Conservation (phyloP, 2,797 vertebrate species). For the Pachyuromys duprasi region DNA sequence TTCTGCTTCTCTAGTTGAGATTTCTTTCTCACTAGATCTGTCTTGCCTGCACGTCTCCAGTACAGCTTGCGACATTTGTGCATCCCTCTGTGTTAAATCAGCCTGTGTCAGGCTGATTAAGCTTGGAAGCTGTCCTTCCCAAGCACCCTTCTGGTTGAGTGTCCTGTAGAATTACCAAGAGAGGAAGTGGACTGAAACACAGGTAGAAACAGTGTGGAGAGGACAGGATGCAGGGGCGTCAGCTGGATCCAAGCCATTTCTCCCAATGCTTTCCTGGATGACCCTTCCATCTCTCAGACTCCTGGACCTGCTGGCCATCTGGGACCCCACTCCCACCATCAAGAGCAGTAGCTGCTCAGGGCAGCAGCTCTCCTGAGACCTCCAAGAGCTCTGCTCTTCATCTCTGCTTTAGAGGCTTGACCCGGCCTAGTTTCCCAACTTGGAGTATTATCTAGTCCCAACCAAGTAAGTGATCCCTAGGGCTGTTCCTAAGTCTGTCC, state of each 20-base stretch:
- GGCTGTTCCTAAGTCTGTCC: neutral
- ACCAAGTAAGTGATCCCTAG: neutral
- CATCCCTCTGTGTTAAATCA: neutral
- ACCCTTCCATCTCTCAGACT: neutral
- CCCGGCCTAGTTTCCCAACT: neutral
- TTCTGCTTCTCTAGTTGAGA: neutral
- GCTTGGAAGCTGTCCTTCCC: neutral
- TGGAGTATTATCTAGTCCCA: neutral
- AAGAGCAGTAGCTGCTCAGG: neutral
- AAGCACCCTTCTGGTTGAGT: neutral
- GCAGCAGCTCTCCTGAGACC: neutral
- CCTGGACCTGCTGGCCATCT: neutral
- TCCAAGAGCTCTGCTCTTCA: neutral
- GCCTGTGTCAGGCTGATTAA: neutral
- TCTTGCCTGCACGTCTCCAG: neutral
- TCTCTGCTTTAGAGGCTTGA: neutral
- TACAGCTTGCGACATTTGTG: neutral
- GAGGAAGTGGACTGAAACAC: neutral
- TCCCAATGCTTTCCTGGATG: neutral
- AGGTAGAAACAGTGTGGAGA: neutral
- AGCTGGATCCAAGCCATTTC: accelerated
- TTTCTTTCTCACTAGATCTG: neutral
- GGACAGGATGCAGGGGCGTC: neutral
- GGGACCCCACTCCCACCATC: neutral
- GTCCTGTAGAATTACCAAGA: neutral